Evolutionary conservation across 2,113 vertebrate species (phyloP).

Genomic region (Picathartes gymnocephalus): DNA sequence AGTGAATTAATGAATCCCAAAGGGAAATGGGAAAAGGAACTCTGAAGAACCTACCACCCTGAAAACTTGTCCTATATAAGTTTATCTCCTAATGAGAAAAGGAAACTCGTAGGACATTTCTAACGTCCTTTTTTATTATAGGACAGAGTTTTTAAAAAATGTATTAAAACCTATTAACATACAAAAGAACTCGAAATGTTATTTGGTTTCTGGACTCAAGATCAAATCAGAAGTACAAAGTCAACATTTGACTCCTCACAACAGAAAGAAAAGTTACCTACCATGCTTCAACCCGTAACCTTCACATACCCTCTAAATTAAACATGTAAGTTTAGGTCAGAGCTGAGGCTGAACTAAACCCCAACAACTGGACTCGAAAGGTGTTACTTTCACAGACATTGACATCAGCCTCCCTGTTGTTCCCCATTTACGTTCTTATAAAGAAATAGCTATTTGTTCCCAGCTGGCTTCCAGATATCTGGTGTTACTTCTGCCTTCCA

Average conservation of each 20-base stretch:
- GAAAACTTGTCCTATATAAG: not conserved
- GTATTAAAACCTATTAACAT: not conserved
- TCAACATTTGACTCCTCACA: not conserved
- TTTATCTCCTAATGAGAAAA: not conserved
- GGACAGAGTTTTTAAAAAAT: not conserved
- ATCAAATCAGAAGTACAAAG: not conserved
- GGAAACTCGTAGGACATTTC: not conserved
- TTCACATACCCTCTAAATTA: not conserved
- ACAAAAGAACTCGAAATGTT: not conserved
- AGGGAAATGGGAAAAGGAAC: not conserved
- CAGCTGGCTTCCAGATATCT: not conserved
- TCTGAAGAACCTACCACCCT: not conserved
- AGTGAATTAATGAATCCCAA: not conserved
- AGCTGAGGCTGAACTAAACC: not conserved
- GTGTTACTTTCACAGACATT: not conserved
- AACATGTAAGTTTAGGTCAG: not conserved
- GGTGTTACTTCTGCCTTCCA: not conserved
- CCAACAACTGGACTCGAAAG: not conserved
- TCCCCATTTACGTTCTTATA: not conserved
- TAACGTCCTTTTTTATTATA: not conserved
- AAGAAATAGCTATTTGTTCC: not conserved
- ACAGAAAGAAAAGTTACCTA: not conserved
- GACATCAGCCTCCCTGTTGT: not conserved
- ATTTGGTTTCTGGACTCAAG: not conserved
- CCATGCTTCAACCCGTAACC: not conserved